phyloP scores from a whole-genome alignment of 2,797 vertebrate species.

The Chaetodon trifasciatus region DNA sequence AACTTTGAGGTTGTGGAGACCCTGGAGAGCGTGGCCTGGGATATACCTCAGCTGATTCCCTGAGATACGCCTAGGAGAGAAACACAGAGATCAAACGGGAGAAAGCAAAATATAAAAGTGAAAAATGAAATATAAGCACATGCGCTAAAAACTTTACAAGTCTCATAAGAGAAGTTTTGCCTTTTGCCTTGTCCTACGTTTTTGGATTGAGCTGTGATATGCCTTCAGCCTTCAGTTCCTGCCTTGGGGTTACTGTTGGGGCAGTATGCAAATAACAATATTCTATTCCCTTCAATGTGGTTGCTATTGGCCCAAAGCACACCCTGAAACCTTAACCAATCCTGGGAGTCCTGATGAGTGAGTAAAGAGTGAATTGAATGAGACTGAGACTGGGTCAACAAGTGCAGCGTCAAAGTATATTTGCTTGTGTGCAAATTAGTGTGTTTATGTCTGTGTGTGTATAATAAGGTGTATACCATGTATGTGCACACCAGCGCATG shows the following conservation, averaged over 20 bases:
- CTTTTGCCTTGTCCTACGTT: slow-evolving; percentile 53
- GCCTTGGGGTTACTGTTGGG: slow-evolving; percentile 68
- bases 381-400: slow-evolving; percentile 72
- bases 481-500: slow-evolving; percentile 23
- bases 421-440: slow-evolving; percentile 35
- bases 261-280: slow-evolving; percentile 77
- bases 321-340: slow-evolving; percentile 71
- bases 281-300: slow-evolving; percentile 69
- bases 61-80: slow-evolving; percentile 90
- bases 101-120: slow-evolving; percentile 31
- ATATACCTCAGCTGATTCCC: slow-evolving; percentile 95
- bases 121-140: slow-evolving; percentile 50
- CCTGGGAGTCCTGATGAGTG: slow-evolving; percentile 63
- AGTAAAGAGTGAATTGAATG: slow-evolving; percentile 68
- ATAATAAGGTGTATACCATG: slow-evolving; percentile 41
- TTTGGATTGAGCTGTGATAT: slow-evolving; percentile 62
- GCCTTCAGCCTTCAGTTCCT: slow-evolving; percentile 71
- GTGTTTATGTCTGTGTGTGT: slow-evolving; percentile 45
- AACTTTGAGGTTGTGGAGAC: slow-evolving; percentile 94
- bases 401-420: slow-evolving; percentile 55
- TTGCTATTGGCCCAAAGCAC: slow-evolving; percentile 68
- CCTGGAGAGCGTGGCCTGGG: slow-evolving; percentile 90
- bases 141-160: slow-evolving; percentile 37
- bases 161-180: slow-evolving; percentile 56
- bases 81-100: slow-evolving; percentile 46